These are phyloP conservation scores for Drosophila novamexicana DNA, from an alignment of 1,140 invertebrate genomes.

Conservation along the genomic window DNA sequence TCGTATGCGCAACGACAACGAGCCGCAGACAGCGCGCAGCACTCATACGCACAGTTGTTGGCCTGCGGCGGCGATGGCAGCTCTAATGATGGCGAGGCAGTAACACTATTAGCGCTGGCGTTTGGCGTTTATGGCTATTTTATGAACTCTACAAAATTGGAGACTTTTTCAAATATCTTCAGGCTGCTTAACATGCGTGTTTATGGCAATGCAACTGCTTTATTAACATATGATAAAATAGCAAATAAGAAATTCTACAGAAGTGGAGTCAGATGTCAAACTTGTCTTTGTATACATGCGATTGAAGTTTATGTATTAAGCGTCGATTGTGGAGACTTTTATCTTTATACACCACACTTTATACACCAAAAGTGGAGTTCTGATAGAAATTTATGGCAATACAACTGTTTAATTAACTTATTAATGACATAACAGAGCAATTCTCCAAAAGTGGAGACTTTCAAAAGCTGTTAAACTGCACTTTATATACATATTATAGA, in stretches of 20 bases:
- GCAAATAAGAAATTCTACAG: background rate
- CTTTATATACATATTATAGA: too few species aligned
- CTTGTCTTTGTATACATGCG: background rate
- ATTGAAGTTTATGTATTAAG: background rate
- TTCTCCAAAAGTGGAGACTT: too few species aligned
- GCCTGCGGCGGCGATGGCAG: constrained; percentile 8
- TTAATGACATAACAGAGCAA: background rate
- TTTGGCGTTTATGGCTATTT: constrained; percentile 29
- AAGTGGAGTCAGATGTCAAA: constrained; percentile 1
- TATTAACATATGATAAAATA: constrained; percentile 15
- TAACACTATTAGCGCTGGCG: constrained; percentile 33
- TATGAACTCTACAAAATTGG: constrained; percentile 45
- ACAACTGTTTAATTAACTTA: background rate
- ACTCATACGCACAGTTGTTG: constrained; percentile 71
- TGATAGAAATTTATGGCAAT: too few species aligned
- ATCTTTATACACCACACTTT: too few species aligned
- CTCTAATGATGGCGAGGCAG: constrained; percentile 34
- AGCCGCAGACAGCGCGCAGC: constrained; percentile 29
- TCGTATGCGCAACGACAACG: constrained; percentile 68
- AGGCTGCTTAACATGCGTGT: background rate
- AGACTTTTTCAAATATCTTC: constrained; percentile 30
- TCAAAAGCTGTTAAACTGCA: too few species aligned
- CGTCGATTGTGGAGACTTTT: too few species aligned
- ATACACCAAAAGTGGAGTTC: background rate
- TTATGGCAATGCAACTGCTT: background rate